phyloP scores from a whole-genome alignment of 1,140 invertebrate species.

The Anastatus disparis region DNA sequence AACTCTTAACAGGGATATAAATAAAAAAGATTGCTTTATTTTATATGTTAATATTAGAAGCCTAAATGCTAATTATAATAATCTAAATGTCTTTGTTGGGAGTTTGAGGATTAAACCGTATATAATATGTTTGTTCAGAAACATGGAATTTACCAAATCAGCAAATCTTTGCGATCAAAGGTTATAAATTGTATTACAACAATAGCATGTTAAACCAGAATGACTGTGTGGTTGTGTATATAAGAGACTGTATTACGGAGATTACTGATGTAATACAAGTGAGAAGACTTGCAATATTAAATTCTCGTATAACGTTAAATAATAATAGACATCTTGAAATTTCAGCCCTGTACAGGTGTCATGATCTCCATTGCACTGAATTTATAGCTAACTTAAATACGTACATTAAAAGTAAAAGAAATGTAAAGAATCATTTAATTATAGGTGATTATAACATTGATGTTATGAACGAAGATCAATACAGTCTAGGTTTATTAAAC shows the following conservation, averaged over 20 bases:
- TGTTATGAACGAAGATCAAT: not conserved
- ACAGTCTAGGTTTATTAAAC: constrained; percentile 14
- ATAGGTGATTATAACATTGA: not conserved
- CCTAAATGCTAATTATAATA: not conserved
- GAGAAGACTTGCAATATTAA: not conserved
- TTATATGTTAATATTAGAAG: not conserved
- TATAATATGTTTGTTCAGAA: not conserved
- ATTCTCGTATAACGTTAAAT: not conserved
- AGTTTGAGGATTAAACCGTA: not conserved
- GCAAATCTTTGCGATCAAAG: no score
- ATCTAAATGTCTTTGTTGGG: not conserved
- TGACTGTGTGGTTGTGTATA: not conserved
- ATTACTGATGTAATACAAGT: not conserved
- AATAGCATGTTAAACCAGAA: no score
- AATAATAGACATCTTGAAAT: not conserved
- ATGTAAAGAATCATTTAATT: not conserved
- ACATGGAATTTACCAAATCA: not conserved
- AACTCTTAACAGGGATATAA: not conserved
- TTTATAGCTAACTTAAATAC: not conserved
- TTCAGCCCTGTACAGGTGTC: not conserved
- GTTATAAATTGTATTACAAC: no score
- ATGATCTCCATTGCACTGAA: not conserved
- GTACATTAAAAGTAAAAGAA: not conserved
- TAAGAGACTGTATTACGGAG: not conserved
- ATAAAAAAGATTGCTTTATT: not conserved